Evolutionary conservation across 2,888 invertebrate genomes (phyloP).

Genomic region (Corythucha ciliata): DNA sequence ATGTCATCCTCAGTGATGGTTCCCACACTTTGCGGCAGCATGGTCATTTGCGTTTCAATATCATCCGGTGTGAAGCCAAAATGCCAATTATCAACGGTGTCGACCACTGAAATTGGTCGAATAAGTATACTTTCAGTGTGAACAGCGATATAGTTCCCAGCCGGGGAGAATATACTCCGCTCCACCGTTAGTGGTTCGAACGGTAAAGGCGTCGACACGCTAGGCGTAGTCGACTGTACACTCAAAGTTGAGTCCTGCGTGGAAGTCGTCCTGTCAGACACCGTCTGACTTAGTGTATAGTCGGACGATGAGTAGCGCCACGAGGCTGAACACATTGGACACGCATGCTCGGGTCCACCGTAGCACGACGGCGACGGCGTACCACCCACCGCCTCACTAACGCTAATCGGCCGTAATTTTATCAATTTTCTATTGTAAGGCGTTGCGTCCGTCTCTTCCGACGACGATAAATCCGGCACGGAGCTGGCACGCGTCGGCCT

Average conservation of each 20-base stretch:
- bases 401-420: constrained; percentile 16
- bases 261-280: constrained; percentile 33
- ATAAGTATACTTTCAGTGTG: constrained; percentile 24
- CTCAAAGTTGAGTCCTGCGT: constrained; percentile 36
- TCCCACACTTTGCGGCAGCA: constrained; percentile 13
- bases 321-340: constrained; percentile 17
- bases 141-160: constrained; percentile 14
- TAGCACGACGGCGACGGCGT: constrained; percentile 27
- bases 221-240: constrained; percentile 31
- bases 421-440: background rate
- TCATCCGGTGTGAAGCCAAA: constrained; percentile 21
- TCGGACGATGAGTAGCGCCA: constrained; percentile 26
- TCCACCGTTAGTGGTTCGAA: constrained; percentile 17
- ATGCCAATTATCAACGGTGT: constrained; percentile 18
- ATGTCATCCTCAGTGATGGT: constrained; percentile 20
- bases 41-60: constrained; percentile 14
- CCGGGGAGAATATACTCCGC: constrained; percentile 18
- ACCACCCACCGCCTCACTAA: constrained; percentile 11
- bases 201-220: constrained; percentile 18
- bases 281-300: constrained; percentile 33
- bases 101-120: constrained; percentile 14
- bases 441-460: background rate
- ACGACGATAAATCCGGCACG: constrained; percentile 20
- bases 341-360: constrained; percentile 19
- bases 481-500: constrained; percentile 19